Evolutionary conservation across 2,113 vertebrate species (phyloP).

Genomic region (Macheiramphus alcinus): DNA sequence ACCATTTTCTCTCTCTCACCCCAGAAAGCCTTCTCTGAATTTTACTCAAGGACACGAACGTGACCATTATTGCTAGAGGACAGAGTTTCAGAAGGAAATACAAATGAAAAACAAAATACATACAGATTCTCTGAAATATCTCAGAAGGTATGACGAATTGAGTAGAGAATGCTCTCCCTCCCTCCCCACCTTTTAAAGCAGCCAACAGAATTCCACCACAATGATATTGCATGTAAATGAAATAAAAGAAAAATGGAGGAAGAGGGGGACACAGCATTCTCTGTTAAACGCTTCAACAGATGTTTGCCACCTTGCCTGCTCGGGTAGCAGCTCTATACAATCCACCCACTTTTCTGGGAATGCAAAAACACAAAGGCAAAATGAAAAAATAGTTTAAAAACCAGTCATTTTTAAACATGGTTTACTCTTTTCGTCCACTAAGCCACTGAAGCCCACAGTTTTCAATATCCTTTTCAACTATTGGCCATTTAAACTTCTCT

Average conservation of each 20-base stretch:
- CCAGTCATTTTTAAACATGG: fast-evolving
- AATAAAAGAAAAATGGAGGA: background rate
- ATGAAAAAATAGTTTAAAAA: background rate
- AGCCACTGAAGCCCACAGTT: fast-evolving
- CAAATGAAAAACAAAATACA: background rate
- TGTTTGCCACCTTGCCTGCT: background rate
- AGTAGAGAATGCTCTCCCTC: background rate
- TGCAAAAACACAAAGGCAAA: background rate
- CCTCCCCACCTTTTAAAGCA: background rate
- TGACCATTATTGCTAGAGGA: background rate
- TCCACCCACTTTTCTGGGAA: background rate
- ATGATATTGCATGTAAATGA: fast-evolving
- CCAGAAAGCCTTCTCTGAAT: background rate
- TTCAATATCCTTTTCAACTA: background rate
- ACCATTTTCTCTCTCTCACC: background rate
- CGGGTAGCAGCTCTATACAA: background rate
- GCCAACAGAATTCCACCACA: background rate
- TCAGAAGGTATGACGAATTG: background rate
- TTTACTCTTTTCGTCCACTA: background rate
- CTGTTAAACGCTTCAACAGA: background rate
- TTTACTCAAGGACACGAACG: background rate
- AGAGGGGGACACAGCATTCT: background rate
- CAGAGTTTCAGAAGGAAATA: background rate
- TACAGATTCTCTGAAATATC: background rate
- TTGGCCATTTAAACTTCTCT: too few relatives aligned